Conservation (phyloP, 2,888 invertebrate genomes). For the Polyommatus icarus region DNA sequence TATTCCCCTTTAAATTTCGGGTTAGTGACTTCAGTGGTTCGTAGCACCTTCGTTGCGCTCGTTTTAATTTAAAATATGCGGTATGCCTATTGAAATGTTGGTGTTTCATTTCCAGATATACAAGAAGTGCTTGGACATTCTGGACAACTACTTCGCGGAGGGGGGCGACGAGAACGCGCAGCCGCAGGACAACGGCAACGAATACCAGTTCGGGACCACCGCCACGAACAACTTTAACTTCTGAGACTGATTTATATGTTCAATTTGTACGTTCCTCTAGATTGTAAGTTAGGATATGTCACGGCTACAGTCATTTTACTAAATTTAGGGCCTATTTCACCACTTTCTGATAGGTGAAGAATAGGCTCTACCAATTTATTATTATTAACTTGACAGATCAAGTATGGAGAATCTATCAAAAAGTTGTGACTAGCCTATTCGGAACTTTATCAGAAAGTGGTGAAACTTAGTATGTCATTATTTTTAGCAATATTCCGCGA, state of each 20-base stretch:
- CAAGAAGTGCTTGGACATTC: conserved; percentile 86
- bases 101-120: conserved; percentile 74
- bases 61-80: neutral
- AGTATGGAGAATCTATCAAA: too few species aligned
- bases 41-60: too few species aligned
- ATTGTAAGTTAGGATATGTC: neutral
- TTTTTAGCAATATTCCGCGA: too few species aligned
- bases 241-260: conserved; percentile 42
- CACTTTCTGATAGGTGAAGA: too few species aligned
- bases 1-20: too few species aligned
- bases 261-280: neutral
- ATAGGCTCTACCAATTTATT: too few species aligned
- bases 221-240: conserved; percentile 54
- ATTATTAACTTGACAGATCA: too few species aligned
- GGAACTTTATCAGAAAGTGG: too few species aligned
- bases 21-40: neutral
- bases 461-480: too few species aligned
- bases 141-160: conserved; percentile 88
- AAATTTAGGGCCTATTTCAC: too few species aligned
- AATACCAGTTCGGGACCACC: conserved; percentile 60
- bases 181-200: conserved; percentile 54
- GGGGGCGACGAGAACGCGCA: conserved; percentile 64
- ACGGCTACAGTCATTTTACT: too few species aligned
- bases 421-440: too few species aligned
- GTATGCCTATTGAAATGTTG: neutral